These are phyloP conservation scores for Stenurella melanura DNA, from an alignment of 2,888 invertebrate species.

Conservation along the genomic window DNA sequence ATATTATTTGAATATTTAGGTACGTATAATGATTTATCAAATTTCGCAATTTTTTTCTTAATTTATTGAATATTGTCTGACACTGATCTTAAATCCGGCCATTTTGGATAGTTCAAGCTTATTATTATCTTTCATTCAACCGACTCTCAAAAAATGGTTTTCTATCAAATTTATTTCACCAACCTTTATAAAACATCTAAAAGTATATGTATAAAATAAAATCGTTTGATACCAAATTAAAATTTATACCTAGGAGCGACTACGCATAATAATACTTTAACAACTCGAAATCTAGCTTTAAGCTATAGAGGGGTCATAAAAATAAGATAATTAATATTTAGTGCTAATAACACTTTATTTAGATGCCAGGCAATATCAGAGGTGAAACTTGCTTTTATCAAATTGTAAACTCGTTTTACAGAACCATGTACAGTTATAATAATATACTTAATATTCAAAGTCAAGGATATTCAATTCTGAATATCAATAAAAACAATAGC, in stretches of 20 bases:
- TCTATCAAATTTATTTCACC: neutral
- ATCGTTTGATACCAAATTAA: neutral
- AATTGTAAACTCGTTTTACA: constrained; percentile 18
- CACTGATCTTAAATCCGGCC: too few species aligned
- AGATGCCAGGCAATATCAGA: constrained; percentile 9
- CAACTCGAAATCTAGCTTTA: constrained; percentile 5
- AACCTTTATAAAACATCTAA: neutral
- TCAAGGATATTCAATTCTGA: constrained; percentile 1
- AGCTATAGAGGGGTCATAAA: constrained; percentile 4
- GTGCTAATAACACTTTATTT: constrained; percentile 21
- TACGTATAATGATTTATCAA: too few species aligned
- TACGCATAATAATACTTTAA: neutral
- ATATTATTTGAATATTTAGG: too few species aligned
- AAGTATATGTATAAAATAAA: neutral
- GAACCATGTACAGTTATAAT: constrained; percentile 14
- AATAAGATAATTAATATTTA: constrained; percentile 13
- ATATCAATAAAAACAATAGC: neutral
- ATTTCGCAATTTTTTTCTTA: too few species aligned
- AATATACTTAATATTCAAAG: constrained; percentile 1
- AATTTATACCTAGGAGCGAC: neutral
- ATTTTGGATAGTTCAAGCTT: too few species aligned
- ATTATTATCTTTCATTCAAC: neutral
- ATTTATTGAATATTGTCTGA: too few species aligned
- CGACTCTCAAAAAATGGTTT: neutral
- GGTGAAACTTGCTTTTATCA: constrained; percentile 20